Base-by-base conservation (phyloP, 2,888 invertebrate species). In the Pristionchus japonicus region DNA sequence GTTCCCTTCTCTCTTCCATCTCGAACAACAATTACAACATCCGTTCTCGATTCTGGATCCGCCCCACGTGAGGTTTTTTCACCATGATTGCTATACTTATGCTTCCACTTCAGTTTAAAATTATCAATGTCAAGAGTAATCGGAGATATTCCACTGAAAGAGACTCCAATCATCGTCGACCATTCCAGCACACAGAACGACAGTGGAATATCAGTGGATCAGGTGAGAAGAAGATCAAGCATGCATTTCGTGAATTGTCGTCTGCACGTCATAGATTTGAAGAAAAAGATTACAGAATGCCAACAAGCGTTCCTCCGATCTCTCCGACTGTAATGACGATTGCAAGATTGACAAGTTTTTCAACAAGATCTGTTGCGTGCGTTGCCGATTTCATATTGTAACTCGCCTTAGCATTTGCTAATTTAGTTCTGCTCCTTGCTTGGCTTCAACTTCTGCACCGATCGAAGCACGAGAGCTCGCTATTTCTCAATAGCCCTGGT, bases 371-470 rank as follows among this genome's bases (percentile, higher is more conserved):
- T 67, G 67, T 23, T 67, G 13, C 31, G 67, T 67, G n/a, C 17
- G 17, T 67, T 2, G 13, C 1, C 11, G 13, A 31, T 67, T 31
- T 7, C 13, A 31, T 6, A 23, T 67, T 2, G 1, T 13, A 49
- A 20, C 17, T 23, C 23, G 1, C n/a, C n/a, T 13, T 67, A 23
- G 13, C 7, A 67, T 31, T 7, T 31, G 11, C 40, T n/a, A n/a
- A n/a, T 85, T 34, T 3, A 85, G 85, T 85, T 85, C 27, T 47
- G 47, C n/a, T 17, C 13, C 27, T 17, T 85, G 27, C 64, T 85
- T n/a, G 85, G 85, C 11, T 31, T 85, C n/a, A 85, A 85, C 31
- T 85, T 85, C 64, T 61, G n/a, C 85, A 23, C n/a, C 13, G n/a
- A 64, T 17, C 85, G 85, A 23, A 37, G 43, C 17, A 3, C 13